Conservation (phyloP, 1,140 invertebrate genomes). For the Bombus consobrinus region DNA sequence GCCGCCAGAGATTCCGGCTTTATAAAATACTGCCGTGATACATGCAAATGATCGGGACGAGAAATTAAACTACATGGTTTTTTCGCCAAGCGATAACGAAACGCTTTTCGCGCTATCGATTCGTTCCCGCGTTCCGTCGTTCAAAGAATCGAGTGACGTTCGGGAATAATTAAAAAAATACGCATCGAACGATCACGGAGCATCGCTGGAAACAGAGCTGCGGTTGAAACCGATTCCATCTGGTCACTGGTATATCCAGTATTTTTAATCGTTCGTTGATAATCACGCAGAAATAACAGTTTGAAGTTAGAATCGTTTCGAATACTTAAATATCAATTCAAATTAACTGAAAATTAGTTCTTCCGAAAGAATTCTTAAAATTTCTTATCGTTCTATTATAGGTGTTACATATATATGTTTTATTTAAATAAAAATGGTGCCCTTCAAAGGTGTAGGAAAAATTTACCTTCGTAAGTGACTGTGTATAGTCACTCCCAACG, state of each 20-base stretch:
- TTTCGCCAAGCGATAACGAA: constrained; percentile 2
- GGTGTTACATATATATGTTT: no score
- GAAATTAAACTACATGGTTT: constrained; percentile 35
- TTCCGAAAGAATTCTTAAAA: no score
- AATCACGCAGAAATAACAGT: background rate
- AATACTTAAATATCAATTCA: no score
- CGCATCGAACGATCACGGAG: background rate
- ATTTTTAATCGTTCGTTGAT: background rate
- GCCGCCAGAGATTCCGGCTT: constrained; percentile 47
- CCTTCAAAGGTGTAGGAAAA: background rate
- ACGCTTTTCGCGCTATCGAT: constrained; percentile 9
- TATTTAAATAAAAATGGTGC: background rate
- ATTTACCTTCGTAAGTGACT: no score
- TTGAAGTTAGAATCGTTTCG: background rate
- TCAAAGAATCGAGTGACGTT: background rate
- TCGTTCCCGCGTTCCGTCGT: background rate
- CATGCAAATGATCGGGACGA: constrained; percentile 54
- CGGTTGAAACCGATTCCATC: background rate
- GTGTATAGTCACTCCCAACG: no score
- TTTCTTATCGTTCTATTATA: no score
- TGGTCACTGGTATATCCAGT: background rate
- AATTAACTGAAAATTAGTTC: no score
- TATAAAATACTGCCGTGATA: constrained; percentile 59
- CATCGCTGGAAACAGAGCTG: background rate
- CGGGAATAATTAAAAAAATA: constrained; percentile 2